Base-by-base conservation (phyloP, 2,113 vertebrate genomes). In the Salvator merianae region DNA sequence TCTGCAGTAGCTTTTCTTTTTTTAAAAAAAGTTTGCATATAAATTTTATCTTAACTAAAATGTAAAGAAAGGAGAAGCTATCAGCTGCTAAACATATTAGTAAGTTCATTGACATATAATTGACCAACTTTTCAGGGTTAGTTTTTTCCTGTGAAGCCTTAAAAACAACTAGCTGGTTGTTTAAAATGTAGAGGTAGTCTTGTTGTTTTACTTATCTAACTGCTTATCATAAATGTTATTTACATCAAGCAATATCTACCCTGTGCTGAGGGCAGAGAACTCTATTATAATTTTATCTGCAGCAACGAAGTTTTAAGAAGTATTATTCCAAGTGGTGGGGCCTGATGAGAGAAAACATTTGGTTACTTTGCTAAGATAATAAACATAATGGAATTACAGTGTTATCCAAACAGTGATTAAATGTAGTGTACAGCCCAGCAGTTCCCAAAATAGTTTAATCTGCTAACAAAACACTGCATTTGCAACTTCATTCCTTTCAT, bases 381-480 rank as follows among this genome's bases (percentile, higher is more conserved):
- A 78, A 82, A 82, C 1, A 0, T 1, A 0, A 22, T 0, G 5
- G 77, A 77, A 32, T 7, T 50, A 32, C 7, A 0, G 1, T 59
- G 63, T 69, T 86, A 72, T 38, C 79, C 74, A 12, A 78, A 53
- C 5, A 59, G 18, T 40, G 84, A 88, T 90, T 38, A n/a, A 84
- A 84, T 0, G 9, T 72, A 86, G 71, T 78, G 77, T 84, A 38
- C 43, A 66, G 62, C 47, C 1, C 0, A 81, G 84, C 77, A 84
- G 38, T 78, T 84, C 69, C 78, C 86, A 79, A 43, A 80, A 12
- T 0, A 0, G 47, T 85, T 69, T 81, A 86, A 71, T 0, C 3
- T 53, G 38, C 84, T 77, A 82, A 84, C 80, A 83, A 55, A 88
- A 88, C 4, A 30, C 76, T 59, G 76, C 38, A 20, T 36, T 68